A percentile compares a stretch with the other conserved stretches of the same genome.
Conservation (phyloP, 2,797 vertebrate species). For the Buceros bicornis region DNA sequence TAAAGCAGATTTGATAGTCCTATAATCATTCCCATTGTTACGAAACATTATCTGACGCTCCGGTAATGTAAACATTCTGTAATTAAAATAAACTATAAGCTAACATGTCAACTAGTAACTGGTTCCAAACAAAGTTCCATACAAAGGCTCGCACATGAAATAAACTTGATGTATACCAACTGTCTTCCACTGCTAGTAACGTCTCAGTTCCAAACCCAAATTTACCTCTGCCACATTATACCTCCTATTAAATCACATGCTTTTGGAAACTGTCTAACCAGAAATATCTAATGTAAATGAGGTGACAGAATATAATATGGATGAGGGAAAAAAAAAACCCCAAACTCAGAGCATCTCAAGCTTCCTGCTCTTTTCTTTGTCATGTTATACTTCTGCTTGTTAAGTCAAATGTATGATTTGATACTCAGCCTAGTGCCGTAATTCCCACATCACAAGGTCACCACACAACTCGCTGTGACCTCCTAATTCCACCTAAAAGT, state of each 20-base stretch:
- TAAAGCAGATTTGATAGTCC: not conserved
- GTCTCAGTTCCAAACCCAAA: constrained; percentile 9
- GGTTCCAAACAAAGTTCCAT: constrained; percentile 21
- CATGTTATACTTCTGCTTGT: not conserved
- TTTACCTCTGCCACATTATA: not conserved
- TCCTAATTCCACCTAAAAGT: not conserved
- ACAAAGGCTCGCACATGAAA: not conserved
- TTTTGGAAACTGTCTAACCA: constrained; percentile 27
- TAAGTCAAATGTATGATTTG: constrained; percentile 5
- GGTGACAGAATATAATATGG: constrained; percentile 26
- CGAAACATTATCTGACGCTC: not conserved
- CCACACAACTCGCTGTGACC: constrained; percentile 5
- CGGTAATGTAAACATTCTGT: constrained; percentile 23
- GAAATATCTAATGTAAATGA: constrained; percentile 53
- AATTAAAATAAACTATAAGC: constrained; percentile 54
- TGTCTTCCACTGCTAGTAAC: not conserved
- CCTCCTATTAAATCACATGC: constrained; percentile 1
- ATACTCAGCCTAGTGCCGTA: not conserved
- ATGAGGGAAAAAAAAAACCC: not conserved
- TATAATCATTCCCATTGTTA: not conserved
- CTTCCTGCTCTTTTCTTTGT: constrained; percentile 12
- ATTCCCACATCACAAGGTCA: constrained; percentile 6
- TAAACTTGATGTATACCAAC: constrained; percentile 22
- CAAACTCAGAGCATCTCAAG: not conserved
- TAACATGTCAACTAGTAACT: constrained; percentile 15